Evolutionary conservation across 2,888 invertebrate species (phyloP), one percentile per base, ranked within the genome.

Genomic region (Pantelozetes paolii): DNA sequence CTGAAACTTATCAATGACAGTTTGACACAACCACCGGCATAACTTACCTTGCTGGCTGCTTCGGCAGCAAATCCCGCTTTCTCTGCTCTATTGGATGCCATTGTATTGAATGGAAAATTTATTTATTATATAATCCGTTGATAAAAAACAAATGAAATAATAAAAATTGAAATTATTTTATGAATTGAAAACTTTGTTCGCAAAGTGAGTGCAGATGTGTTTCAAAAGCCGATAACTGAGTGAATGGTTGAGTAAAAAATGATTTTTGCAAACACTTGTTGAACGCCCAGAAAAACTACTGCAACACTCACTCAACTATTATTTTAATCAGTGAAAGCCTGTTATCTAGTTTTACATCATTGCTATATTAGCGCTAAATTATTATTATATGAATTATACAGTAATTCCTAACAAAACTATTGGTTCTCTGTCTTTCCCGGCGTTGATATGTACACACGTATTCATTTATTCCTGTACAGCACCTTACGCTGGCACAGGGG

Each of bases 61-160:
- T 95, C 95, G 75, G 94, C 94, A 80, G 94, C 95, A 86, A 94
- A 92, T 88, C 95, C 95, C 81, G 92, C 91, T 84, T 92, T 92
- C 76, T 91, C 86, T 79, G 92, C 92, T 83, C 93, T 86, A 86
- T 90, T 89, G 83, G 86, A 88, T 79, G 91, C 90, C 91, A 91
- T 91, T 71, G 45, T 74, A n/a, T 1, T 50, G 8, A 48, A 50
- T 36, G n/a, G n/a, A n/a, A n/a, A n/a, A 69, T 32, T 69, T 26
- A 32, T 30, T 8, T 23, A n/a, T 32, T 13, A 32, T 26, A 20
- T 50, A 50, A 50, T 13, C 20, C 18, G 9, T 59, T 59, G 13
- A 59, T 8, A 23, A 59, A 23, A 13, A 59, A 26, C 6, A 59
- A 23, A 59, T 59, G 26, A 50, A 50, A 59, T 26, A 59, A 59